These are phyloP conservation scores for Caenorhabditis sp. DNA, from an alignment of 2,888 invertebrate species.

Conservation along the genomic window DNA sequence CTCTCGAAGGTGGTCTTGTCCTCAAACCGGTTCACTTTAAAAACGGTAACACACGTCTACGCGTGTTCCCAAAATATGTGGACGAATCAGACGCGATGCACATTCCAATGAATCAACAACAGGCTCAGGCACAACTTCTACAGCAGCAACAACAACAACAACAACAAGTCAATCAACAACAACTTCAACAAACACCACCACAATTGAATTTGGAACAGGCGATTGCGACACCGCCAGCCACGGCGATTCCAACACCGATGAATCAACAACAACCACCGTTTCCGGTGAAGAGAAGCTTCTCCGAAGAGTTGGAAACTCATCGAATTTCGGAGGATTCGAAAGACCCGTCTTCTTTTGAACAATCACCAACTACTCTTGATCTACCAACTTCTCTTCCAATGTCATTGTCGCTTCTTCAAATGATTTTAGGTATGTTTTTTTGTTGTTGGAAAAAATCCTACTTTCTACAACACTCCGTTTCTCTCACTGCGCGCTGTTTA, in stretches of 20 bases:
- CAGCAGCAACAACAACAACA: not conserved
- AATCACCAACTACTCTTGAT: conserved; percentile 15
- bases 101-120: conserved; percentile 31
- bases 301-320: conserved; percentile 21
- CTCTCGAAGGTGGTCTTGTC: conserved; percentile 67
- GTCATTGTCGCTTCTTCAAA: not conserved
- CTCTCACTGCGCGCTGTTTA: too few relatives aligned
- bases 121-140: too few relatives aligned
- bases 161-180: not conserved
- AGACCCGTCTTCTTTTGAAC: conserved; percentile 6
- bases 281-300: conserved; percentile 39
- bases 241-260: conserved; percentile 20
- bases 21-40: conserved; percentile 69
- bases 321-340: not conserved
- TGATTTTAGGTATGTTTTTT: not conserved
- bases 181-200: not conserved
- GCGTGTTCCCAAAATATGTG: conserved; percentile 70
- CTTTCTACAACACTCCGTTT: too few relatives aligned
- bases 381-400: not conserved
- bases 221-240: conserved; percentile 18
- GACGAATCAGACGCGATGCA: conserved; percentile 47
- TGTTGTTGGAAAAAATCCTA: too few relatives aligned
- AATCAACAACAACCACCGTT: conserved; percentile 28
- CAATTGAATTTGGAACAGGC: conserved; percentile 18
- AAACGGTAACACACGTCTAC: conserved; percentile 68